These are phyloP conservation scores for Etheostoma perlongum DNA, from an alignment of 2,797 vertebrate genomes.

Conservation along the genomic window DNA sequence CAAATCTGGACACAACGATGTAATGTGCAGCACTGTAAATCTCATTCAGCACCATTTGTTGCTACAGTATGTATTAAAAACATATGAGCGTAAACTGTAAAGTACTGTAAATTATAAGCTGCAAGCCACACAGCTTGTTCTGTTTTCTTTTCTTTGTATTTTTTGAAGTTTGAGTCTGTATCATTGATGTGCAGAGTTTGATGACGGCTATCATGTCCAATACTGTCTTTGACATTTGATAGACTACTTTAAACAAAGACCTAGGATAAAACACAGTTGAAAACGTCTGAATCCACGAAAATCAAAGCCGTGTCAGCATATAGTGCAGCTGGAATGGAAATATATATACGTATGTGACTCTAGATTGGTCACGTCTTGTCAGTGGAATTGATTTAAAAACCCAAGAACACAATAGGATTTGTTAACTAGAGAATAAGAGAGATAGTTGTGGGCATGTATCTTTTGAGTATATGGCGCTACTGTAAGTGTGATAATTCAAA, in stretches of 20 bases:
- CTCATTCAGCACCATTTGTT: slow-evolving; percentile 1
- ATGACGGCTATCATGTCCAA: slow-evolving; percentile 62
- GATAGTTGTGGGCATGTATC: slow-evolving; percentile 72
- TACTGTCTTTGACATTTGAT: slow-evolving; percentile 50
- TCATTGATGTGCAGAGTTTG: slow-evolving; percentile 47
- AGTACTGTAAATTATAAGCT: slow-evolving; percentile 19
- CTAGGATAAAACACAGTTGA: slow-evolving; percentile 19
- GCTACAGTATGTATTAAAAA: slow-evolving; percentile 20
- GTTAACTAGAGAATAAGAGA: slow-evolving; percentile 73
- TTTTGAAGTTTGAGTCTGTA: slow-evolving; percentile 29
- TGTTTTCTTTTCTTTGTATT: slow-evolving; percentile 44
- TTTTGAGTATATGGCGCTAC: slow-evolving; percentile 65
- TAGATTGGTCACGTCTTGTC: slow-evolving; percentile 67
- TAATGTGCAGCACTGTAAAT: slow-evolving; percentile 16
- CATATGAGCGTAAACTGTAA: slow-evolving; percentile 13
- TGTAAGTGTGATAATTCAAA: slow-evolving; percentile 82
- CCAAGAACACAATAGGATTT: slow-evolving; percentile 75
- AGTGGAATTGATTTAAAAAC: slow-evolving; percentile 75
- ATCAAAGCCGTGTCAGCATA: slow-evolving; percentile 71
- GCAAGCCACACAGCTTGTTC: slow-evolving; percentile 26
- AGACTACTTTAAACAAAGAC: slow-evolving; percentile 56
- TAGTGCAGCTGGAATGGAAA: slow-evolving; percentile 54
- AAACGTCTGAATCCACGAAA: slow-evolving; percentile 55
- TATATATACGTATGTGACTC: slow-evolving; percentile 46
- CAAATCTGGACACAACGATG: slow-evolving; percentile 13